Base-by-base conservation (phyloP, 2,113 vertebrate species). In the Semnornis frantzii region DNA sequence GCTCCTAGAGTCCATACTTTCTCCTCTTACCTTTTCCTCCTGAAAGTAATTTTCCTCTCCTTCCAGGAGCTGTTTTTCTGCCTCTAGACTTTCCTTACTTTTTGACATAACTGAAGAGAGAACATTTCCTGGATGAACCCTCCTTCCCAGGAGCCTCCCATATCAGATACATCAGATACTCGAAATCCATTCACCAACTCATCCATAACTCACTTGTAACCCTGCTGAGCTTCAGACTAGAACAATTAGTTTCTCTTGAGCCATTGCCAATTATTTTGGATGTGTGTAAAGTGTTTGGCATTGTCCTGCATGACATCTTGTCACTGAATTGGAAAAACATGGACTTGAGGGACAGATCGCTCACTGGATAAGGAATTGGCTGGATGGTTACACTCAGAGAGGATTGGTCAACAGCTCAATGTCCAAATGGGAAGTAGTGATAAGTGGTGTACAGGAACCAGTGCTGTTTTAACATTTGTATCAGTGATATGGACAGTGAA, bases 241-340 rank as follows among this genome's bases (percentile, higher is more conserved):
- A 94, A 92, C 79, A 88, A 85, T 92, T 93, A 94, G 58, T 93
- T 92, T 93, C 82, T 85, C 70, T 90, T 92, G 80, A 96, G 90
- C 73, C 6, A 6, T 63, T 92, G 85, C 87, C 92, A 90, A 71
- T 93, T 95, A 92, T 92, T 95, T 52, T 52, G 50, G 50, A 52
- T 23, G 24, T 52, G 21, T 52, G 50, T 52, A 24, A 52, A 52
- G 50, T 52, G 50, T 52, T 52, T 52, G 23, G 23, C 50, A 24
- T 52, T 52, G 50, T 23, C 50, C 50, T 52, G 50, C 23, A 52
- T 52, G 50, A 52, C 23, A 24, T 52, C 23, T 23, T 52, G 21
- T 52, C 23, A 24, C 50, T 52, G 20, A 12, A 52, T 23, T 52
- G 50, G 11, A 24, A 52, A 52, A 52, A 23, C 12, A 12, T 24